Conservation (phyloP, 2,797 vertebrate species). For the Ceyx erithaca region DNA sequence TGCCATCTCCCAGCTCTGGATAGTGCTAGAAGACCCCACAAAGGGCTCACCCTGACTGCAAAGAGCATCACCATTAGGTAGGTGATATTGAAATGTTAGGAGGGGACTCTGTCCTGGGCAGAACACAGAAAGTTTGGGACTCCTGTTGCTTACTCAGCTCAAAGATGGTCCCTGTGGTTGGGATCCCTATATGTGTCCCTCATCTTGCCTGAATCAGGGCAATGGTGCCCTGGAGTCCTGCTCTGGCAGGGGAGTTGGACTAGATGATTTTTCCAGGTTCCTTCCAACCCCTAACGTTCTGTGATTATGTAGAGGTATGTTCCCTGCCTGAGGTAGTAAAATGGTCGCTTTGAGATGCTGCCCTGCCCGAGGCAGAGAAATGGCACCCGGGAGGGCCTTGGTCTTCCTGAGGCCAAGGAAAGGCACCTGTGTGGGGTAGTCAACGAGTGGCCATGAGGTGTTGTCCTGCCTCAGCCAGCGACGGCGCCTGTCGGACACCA, state of each 20-base stretch:
- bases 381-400: not conserved
- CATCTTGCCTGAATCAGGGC: not conserved
- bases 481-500: rapidly evolving
- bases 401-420: not conserved
- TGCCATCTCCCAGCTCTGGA: rapidly evolving
- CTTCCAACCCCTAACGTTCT: too few species aligned
- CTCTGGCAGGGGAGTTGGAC: too few species aligned
- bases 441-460: not conserved
- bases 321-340: not conserved
- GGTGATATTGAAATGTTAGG: not conserved
- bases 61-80: not conserved
- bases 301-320: too few species aligned
- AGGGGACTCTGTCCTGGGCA: not conserved
- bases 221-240: too few species aligned
- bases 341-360: too few species aligned
- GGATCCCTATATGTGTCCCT: rapidly evolving
- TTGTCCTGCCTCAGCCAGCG: not conserved
- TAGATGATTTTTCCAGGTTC: too few species aligned
- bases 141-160: not conserved
- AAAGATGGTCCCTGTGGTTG: not conserved
- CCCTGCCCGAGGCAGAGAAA: too few species aligned
- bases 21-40: not conserved
- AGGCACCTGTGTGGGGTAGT: rapidly evolving
- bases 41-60: not conserved
- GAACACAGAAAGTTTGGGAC: not conserved